Percentiles rank a stretch among this genome's conserved stretches.
phyloP scores from a whole-genome alignment of 2,113 vertebrate genomes.

The Propithecus coquereli region DNA sequence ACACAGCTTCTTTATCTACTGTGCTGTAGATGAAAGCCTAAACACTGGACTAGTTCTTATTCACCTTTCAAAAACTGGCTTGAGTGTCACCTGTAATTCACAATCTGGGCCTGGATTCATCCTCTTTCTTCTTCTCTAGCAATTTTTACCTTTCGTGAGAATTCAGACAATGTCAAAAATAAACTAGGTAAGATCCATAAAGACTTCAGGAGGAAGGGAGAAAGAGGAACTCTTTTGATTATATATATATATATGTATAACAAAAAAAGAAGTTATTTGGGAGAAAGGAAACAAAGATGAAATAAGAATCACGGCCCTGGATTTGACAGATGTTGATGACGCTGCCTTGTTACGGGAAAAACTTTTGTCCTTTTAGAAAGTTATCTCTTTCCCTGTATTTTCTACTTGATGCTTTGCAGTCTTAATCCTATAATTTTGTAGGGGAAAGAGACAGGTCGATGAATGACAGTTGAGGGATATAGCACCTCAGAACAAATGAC shows the following conservation, averaged over 20 bases:
- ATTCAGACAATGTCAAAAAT: conserved; percentile 2
- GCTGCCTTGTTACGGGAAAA: not conserved
- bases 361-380: not conserved
- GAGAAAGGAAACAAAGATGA: not conserved
- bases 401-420: not conserved
- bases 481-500: not conserved
- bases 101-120: not conserved
- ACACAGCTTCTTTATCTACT: not conserved
- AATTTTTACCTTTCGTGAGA: not conserved
- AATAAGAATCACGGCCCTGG: not conserved
- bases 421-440: not conserved
- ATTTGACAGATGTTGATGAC: not conserved
- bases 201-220: not conserved
- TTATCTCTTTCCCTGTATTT: not conserved
- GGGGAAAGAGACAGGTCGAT: not conserved
- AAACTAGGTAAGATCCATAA: not conserved
- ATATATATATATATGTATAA: not conserved
- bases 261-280: not conserved
- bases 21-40: not conserved
- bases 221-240: not conserved
- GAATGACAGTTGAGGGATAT: not conserved
- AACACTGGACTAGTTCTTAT: not conserved
- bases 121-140: not conserved
- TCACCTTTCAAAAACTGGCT: not conserved
- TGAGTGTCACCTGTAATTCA: not conserved